Evolutionary conservation across 2,888 invertebrate genomes (phyloP), one percentile per base, ranked within the genome.

Genomic region (Scrobipalpa atriplicella): DNA sequence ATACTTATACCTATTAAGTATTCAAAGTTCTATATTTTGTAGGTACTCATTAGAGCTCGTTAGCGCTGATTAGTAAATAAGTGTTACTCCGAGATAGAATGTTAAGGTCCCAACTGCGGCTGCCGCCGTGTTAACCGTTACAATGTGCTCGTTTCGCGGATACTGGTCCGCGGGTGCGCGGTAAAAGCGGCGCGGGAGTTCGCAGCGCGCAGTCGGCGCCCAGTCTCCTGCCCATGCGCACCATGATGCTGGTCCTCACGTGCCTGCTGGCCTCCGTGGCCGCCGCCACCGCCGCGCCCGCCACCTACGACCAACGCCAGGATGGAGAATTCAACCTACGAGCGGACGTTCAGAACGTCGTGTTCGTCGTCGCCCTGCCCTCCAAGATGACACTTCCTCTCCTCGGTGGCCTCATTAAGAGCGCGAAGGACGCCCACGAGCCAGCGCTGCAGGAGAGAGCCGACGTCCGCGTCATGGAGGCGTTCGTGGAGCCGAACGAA

Each of bases 271-370:
- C 80, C 66, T 76, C 77, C 68, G 83, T 80, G 70, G 82, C 84
- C 72, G 81, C 86, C 71, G 83, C 85, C 10, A 87, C 92, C 54
- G 78, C 86, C 71, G 83, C 85, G 11, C 87, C 92, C 54, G 78
- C 81, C 60, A 81, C 78, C 51, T 95, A 94, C 88, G 95, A 97
- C 82, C 96, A 96, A 79, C 93, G 96, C 0, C 97, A 97, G 82
- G 95, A 96, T 67, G 97, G 97, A n/a, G 94, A 95, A 2, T 81
- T 94, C 70, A 96, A 97, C 83, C 93, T 96, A 11, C 93, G 95
- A 64, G 95, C 96, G 0, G 95, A 96, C 80, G 86, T 97, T 10
- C 95, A 96, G 72, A 96, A 97, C 78, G 94, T 97, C 71, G 90
- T 96, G 71, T 86, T 97, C 64, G 83, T 97, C 36, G 82, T 96